Evolutionary conservation across 2,797 vertebrate species (phyloP), one percentile per base, ranked within the genome.

Genomic region (Sitta carolinensis): DNA sequence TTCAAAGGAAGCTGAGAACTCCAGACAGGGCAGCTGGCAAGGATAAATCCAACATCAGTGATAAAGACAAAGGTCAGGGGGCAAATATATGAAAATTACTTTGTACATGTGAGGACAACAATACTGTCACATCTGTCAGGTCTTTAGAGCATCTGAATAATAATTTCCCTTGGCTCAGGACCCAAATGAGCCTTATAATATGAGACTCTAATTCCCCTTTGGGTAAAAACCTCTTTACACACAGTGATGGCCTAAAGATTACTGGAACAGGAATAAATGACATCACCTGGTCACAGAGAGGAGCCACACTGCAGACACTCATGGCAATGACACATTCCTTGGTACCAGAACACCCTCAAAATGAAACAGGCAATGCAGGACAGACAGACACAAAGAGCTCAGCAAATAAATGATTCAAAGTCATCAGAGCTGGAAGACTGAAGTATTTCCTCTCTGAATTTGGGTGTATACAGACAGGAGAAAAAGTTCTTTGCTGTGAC

Each of bases 41-140:
- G 30, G 79, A 85, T 52, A 94, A 92, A 88, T 47, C 67, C 79
- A 94, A 25, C 17, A 68, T 20, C 54, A 54, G 5, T 5, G 9
- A 51, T 75, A 72, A 86, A 90, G 58, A 78, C 80, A 88, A 93
- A 78, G 66, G 69, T 93, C 66, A 83, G 62, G 40, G 57, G 47
- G 30, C 42, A 94, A 88, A 92, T 50, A 86, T 6, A 88, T n/a
- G 50, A 86, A 86, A 95, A 94, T 88, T 64, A 70, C 69, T 86
- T 90, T 29, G 57, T 52, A 72, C 54, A 81, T 75, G 66, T 26
- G 62, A 88, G 69, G 76, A 88, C 47, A 68, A 43, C 38, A 74
- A 57, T 32, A 43, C n/a, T 75, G 74, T 81, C 85, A 93, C 77
- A 90, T 83, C 61, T 77, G 51, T 42, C 66, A 84, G 52, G 51